Evolutionary conservation across 2,113 vertebrate species (phyloP), one percentile per base, ranked within the genome.

Genomic region (Cyrtonyx montezumae): DNA sequence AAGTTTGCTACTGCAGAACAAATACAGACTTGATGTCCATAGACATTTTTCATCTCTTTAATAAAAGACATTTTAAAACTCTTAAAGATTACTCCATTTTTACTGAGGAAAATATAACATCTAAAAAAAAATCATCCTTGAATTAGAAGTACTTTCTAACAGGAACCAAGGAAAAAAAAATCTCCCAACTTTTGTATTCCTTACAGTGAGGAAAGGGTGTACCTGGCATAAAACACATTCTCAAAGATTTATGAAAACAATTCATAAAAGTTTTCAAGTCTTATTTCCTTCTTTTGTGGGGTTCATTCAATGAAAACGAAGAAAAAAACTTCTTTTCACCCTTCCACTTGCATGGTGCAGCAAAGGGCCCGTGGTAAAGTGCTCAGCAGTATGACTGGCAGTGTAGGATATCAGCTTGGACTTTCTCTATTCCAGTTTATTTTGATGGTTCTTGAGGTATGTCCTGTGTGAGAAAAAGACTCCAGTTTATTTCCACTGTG

Each of bases 371-470:
- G n/a, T 2, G 25, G 49, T 87, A 92, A 96, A 95, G 95, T 92
- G 91, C 93, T 94, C 87, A 78, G 84, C 58, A 91, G 66, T 40
- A 28, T 46, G 51, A 96, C 94, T 91, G 96, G 94, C 96, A 96
- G 93, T 94, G 73, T 83, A 90, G 55, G 55, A 51, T 36, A 77
- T 2, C 6, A 65, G 8, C 42, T 26, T 53, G 22, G 51, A 40
- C 76, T 51, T 80, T 16, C 40, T 40, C 51, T 43, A 2, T 23
- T 87, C 77, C 93, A 94, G 67, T 85, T 17, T 68, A 78, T 55
- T 89, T 53, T 76, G 9, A 74, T 23, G 6, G 37, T n/a, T 80
- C 46, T 70, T 94, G 76, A 83, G 87, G 58, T 89, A 92, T 79
- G 74, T 55, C 59, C 62, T 84, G 61, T 55, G 56, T 65, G n/a